Evolutionary conservation across 2,797 vertebrate species (phyloP).

Genomic region (Octomys mimax): DNA sequence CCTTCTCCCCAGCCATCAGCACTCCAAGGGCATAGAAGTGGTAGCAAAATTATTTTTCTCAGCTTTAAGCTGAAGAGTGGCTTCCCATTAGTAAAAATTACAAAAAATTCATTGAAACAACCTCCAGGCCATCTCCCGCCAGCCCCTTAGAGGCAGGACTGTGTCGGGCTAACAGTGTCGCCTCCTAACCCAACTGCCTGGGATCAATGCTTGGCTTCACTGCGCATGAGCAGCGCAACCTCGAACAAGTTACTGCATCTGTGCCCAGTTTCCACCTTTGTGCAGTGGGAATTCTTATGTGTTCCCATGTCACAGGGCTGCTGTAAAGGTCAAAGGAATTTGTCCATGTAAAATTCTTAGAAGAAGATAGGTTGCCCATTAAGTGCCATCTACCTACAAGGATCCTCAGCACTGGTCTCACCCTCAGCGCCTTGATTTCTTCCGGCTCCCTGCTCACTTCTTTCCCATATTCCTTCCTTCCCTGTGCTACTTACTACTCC

Average conservation of each 20-base stretch:
- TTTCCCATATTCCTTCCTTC: not conserved
- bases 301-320: not conserved
- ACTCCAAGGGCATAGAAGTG: not conserved
- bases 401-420: not conserved
- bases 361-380: not conserved
- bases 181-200: not conserved
- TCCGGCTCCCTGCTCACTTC: not conserved
- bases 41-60: not conserved
- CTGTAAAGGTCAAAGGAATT: not conserved
- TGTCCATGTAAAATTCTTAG: not conserved
- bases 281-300: not conserved
- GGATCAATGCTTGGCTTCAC: not conserved
- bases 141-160: not conserved
- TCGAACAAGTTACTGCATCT: not conserved
- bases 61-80: not conserved
- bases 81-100: not conserved
- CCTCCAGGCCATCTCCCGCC: not conserved
- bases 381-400: not conserved
- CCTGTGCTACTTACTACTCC: not conserved
- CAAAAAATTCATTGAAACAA: not conserved
- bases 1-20: not conserved
- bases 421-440: not conserved
- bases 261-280: not conserved
- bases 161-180: not conserved
- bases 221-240: not conserved